phyloP scores from a whole-genome alignment of 2,888 invertebrate genomes.

The Sesia bembeciformis region DNA sequence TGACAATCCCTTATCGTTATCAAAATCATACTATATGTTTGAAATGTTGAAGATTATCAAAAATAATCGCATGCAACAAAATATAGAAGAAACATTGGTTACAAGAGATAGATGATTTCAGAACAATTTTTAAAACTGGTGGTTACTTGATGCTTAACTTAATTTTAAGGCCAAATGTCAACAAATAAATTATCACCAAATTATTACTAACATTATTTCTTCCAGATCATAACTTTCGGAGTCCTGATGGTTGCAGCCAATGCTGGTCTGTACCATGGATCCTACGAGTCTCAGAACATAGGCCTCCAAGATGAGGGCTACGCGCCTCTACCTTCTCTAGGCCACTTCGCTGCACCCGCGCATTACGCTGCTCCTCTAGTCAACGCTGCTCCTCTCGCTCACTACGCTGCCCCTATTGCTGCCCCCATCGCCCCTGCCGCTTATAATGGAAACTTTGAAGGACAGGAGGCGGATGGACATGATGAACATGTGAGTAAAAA shows the following conservation, averaged over 20 bases:
- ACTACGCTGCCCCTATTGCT: constrained; percentile 22
- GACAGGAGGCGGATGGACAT: constrained; percentile 14
- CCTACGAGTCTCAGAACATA: constrained; percentile 44
- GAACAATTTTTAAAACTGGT: too few species aligned
- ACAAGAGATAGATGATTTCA: too few species aligned
- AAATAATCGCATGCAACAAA: too few species aligned
- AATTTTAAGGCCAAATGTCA: too few species aligned
- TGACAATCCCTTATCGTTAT: too few species aligned
- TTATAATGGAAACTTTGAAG: constrained; percentile 12
- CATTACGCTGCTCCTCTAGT: constrained; percentile 31
- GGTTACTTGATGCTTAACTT: too few species aligned
- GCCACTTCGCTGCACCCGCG: constrained; percentile 21
- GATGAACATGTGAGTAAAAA: not conserved
- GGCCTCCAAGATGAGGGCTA: constrained; percentile 42
- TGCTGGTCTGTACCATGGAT: constrained; percentile 29
- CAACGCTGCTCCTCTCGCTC: constrained; percentile 27
- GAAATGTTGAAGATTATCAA: too few species aligned
- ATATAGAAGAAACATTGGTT: too few species aligned
- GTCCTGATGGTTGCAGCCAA: constrained; percentile 33
- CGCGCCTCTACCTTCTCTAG: constrained; percentile 17
- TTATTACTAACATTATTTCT: not conserved
- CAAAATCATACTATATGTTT: too few species aligned
- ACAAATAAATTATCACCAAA: too few species aligned
- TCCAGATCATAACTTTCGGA: constrained; percentile 29
- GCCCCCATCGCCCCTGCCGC: constrained; percentile 18